Evolutionary conservation across 2,113 vertebrate species (phyloP).

Genomic region (Gnathonemus echidnorhynchus): DNA sequence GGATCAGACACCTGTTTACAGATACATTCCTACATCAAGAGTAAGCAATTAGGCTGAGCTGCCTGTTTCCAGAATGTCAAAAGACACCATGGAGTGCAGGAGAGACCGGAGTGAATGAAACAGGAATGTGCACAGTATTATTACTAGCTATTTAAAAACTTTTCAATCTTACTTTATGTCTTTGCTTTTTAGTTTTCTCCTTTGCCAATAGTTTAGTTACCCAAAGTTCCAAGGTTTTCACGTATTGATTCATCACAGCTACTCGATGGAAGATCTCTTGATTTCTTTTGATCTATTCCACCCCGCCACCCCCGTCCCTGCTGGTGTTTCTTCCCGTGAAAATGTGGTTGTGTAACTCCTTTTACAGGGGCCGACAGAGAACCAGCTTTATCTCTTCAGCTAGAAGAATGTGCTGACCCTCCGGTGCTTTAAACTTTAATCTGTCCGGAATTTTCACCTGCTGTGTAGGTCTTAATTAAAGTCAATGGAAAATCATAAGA

Average conservation of each 20-base stretch:
- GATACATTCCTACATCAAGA: background rate
- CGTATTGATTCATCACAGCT: background rate
- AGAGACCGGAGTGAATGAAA: background rate
- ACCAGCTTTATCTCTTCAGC: slow-evolving; percentile 57
- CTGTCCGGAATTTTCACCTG: slow-evolving; percentile 69
- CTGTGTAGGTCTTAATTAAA: slow-evolving; percentile 74
- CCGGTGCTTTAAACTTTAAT: slow-evolving; percentile 63
- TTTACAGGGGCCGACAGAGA: slow-evolving; percentile 38
- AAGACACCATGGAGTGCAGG: background rate
- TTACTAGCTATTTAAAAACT: background rate
- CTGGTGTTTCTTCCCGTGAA: slow-evolving; percentile 32
- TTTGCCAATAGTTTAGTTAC: background rate
- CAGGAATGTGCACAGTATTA: background rate
- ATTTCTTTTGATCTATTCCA: slow-evolving; percentile 22
- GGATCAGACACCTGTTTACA: background rate
- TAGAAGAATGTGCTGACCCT: slow-evolving; percentile 69
- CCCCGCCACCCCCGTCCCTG: background rate
- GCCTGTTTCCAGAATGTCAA: background rate
- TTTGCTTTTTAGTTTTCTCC: background rate
- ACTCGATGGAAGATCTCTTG: background rate
- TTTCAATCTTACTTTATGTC: background rate
- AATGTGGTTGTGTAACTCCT: slow-evolving; percentile 50
- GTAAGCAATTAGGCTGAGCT: background rate
- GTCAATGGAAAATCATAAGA: slow-evolving; percentile 69
- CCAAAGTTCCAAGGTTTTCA: background rate